A percentile compares a stretch with the other conserved stretches of the same genome.
Evolutionary conservation across 2,797 vertebrate genomes (phyloP).

Genomic region (Gymnothorax javanicus): DNA sequence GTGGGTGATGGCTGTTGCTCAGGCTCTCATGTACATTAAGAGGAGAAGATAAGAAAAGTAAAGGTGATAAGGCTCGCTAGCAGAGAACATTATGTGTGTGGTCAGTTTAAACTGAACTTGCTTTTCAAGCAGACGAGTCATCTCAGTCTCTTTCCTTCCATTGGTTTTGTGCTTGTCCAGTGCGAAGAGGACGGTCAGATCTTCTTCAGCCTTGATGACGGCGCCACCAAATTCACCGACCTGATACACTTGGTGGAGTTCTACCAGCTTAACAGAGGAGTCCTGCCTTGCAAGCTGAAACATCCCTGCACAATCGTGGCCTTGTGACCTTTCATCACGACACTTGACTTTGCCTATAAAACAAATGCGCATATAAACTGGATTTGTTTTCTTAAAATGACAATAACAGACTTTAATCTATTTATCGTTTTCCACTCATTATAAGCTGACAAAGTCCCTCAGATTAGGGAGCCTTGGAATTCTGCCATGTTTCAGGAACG

Average conservation of each 20-base stretch:
- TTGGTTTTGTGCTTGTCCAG: slow-evolving; percentile 58
- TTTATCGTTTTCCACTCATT: slow-evolving; percentile 35
- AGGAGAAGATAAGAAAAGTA: neutral
- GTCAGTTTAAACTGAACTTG: neutral
- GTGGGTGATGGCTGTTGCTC: neutral
- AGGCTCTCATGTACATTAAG: neutral
- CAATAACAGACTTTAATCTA: slow-evolving; percentile 32
- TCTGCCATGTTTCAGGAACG: slow-evolving; percentile 20
- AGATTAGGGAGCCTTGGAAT: slow-evolving; percentile 30
- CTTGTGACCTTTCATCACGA: slow-evolving; percentile 83
- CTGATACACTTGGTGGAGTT: slow-evolving; percentile 98
- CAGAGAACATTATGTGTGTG: neutral
- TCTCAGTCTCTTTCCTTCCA: neutral
- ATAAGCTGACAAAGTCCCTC: slow-evolving; percentile 31
- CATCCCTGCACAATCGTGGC: slow-evolving; percentile 96
- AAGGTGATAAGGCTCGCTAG: neutral
- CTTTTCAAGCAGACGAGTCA: neutral
- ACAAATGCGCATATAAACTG: slow-evolving; percentile 22
- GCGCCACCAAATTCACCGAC: slow-evolving; percentile 96
- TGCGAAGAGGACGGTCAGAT: slow-evolving; percentile 94
- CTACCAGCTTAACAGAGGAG: slow-evolving; percentile 98
- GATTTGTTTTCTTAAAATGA: slow-evolving; percentile 20
- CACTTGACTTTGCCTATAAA: slow-evolving; percentile 32
- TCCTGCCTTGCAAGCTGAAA: slow-evolving; percentile 97
- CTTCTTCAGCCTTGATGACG: slow-evolving; percentile 96